Base-by-base conservation (phyloP, 2,888 invertebrate species). In the Siphonodentalium dalli region DNA sequence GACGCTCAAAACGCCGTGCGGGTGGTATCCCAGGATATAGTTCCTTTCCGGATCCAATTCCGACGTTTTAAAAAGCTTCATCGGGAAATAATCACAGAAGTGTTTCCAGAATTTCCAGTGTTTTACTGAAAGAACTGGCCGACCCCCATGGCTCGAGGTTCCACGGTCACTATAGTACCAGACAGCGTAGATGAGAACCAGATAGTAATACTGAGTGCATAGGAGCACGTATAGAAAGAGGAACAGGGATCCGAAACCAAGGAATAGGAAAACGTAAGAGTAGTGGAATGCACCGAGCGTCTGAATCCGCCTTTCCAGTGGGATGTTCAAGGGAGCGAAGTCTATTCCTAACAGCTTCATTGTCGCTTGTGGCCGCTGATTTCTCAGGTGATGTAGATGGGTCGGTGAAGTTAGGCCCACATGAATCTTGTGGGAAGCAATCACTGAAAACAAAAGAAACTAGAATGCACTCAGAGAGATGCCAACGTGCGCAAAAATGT, bases 1-100 rank as follows among this genome's bases (percentile, higher is more conserved):
- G 23, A 88, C 86, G 41, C 90, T 89, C 15, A 96, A 84, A 0
- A 94, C 85, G 1, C 97, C 97, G 81, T 98, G 97, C 0, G 97
- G 97, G 81, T 92, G 95, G 55, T 88, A 87, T 6, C 93, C 92
- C 54, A 83, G 73, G 20, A 96, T 84, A 76, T 96, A 96, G 81
- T 93, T 93, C 68, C 85, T 87, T 28, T 87, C 83, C 0, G 93
- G 88, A 68, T 90, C 88, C 48, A 97, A 77, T 2, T 95, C 91
- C 0, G 85, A 87, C 0, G 91, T 93, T 80, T 93, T 92, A 1
- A 91, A 87, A 37, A 96, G 83, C 54, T 87, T 87, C 23, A 92
- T 83, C 0, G 97, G 96, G 74, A 96, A 97, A 78, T 93, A 97
- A 63, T 89, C 87, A 23, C 88, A 55, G 59, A 74, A 74, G 74